Conservation (phyloP, 1,140 invertebrate genomes). For the Apis laboriosa region DNA sequence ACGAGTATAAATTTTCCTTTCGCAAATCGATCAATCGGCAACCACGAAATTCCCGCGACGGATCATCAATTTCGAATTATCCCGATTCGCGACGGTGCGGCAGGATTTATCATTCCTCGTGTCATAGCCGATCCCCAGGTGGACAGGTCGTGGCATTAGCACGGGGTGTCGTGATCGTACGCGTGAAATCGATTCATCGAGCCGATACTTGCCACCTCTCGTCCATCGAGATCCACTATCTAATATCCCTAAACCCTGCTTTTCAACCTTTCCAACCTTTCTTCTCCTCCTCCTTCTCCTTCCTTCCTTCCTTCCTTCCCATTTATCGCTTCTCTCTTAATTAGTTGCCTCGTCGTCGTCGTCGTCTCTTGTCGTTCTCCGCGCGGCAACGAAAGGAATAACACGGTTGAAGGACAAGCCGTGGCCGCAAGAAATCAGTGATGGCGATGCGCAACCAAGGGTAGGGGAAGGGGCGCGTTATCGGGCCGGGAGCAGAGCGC, state of each 20-base stretch:
- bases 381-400: not conserved
- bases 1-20: not conserved
- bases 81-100: conserved; percentile 54
- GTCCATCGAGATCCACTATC: not conserved
- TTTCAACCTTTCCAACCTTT: not conserved
- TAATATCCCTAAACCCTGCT: conserved; percentile 5
- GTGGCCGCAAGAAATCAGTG: too few relatives aligned
- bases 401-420: too few relatives aligned
- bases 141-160: conserved; percentile 19
- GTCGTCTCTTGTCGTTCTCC: not conserved
- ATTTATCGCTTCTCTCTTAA: conserved; percentile 55
- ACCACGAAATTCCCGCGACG: conserved; percentile 13
- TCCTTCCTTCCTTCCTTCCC: not conserved
- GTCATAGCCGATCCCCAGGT: conserved; percentile 29
- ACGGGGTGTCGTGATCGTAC: conserved; percentile 10
- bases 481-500: conserved; percentile 38
- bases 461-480: conserved; percentile 1
- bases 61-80: conserved; percentile 49
- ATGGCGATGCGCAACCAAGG: not conserved
- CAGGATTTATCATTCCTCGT: conserved; percentile 34
- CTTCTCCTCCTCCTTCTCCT: not conserved
- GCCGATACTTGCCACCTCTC: conserved; percentile 6
- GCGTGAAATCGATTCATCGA: conserved; percentile 48
- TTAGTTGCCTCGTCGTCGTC: conserved; percentile 13
- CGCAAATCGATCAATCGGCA: conserved; percentile 36